These are phyloP conservation scores for Pangasius mekongensis DNA, from an alignment of 2,797 vertebrate species.

Conservation along the genomic window DNA sequence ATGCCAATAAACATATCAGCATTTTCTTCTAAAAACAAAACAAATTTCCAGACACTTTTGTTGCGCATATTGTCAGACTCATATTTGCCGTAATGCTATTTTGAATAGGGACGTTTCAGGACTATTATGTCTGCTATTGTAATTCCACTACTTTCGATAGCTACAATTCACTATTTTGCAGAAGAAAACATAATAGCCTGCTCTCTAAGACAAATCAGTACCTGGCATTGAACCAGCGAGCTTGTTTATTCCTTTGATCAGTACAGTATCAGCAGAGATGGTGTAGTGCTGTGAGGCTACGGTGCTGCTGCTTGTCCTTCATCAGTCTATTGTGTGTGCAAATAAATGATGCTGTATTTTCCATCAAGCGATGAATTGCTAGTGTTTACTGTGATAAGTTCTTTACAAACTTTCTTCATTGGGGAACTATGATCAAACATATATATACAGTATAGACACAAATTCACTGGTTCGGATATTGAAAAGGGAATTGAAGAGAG, in stretches of 20 bases:
- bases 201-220: not conserved
- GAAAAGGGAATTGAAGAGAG: not conserved
- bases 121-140: not conserved
- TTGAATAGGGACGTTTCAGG: not conserved
- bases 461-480: not conserved
- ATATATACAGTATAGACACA: not conserved
- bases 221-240: not conserved
- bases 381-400: constrained; percentile 4
- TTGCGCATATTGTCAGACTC: not conserved
- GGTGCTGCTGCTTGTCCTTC: constrained; percentile 13
- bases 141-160: constrained; percentile 3
- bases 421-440: not conserved
- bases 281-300: not conserved
- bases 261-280: not conserved
- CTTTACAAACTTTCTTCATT: not conserved
- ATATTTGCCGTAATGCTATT: constrained; percentile 3
- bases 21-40: not conserved
- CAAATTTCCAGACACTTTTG: not conserved
- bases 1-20: not conserved
- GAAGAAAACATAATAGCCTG: not conserved
- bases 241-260: constrained; percentile 10
- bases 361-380: not conserved
- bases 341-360: constrained; percentile 15
- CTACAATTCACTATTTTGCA: not conserved
- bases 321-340: not conserved